These are phyloP conservation scores for Rhinolophus sinicus DNA, from an alignment of 2,113 vertebrate genomes.

Conservation along the genomic window DNA sequence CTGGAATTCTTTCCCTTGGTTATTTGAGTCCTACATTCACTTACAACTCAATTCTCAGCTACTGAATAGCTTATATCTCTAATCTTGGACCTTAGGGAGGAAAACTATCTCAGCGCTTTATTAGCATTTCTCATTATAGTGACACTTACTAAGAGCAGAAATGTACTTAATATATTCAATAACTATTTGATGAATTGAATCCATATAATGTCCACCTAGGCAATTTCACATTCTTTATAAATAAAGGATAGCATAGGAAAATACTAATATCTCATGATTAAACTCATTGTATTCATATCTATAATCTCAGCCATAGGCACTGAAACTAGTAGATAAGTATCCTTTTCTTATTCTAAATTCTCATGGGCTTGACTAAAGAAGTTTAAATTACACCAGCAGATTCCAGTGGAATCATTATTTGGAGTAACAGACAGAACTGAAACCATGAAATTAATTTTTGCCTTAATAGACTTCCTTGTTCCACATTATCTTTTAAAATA, in stretches of 20 bases:
- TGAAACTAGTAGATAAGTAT: neutral
- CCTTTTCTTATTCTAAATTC: conserved; percentile 1
- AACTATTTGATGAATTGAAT: neutral
- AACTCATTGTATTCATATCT: neutral
- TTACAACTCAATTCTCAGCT: neutral
- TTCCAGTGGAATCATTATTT: conserved; percentile 29
- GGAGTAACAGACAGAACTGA: neutral
- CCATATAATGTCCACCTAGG: neutral
- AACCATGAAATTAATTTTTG: conserved; percentile 48
- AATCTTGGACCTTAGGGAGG: neutral
- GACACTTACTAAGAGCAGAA: neutral
- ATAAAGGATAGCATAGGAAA: neutral
- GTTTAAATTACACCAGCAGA: neutral
- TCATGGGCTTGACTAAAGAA: neutral
- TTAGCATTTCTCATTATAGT: neutral
- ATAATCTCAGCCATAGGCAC: neutral
- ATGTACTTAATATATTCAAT: neutral
- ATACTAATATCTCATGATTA: neutral
- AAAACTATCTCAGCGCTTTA: neutral
- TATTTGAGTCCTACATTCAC: neutral
- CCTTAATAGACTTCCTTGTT: neutral
- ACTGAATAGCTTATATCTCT: neutral
- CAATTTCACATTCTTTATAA: neutral
- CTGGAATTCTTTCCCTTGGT: neutral
- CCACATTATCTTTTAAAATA: neutral